Base-by-base conservation (phyloP, 2,888 invertebrate genomes). In the Cephus spinipes region DNA sequence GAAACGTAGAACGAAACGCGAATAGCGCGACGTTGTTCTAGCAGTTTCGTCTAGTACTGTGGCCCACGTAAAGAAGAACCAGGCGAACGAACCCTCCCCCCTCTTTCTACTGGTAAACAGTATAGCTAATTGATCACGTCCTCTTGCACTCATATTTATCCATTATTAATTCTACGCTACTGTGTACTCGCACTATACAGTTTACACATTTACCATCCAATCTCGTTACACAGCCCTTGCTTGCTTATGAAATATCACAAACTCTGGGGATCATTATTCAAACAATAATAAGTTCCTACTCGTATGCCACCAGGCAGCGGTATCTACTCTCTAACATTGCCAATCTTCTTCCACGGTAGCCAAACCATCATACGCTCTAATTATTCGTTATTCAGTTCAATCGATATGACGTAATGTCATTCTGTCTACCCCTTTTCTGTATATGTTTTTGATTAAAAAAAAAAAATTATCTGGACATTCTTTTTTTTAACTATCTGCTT, bases 171-270 rank as follows among this genome's bases (percentile, higher is more conserved):
- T 79, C 76, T 73, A 30, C 36, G 55, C 33, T 30, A 36, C 55
- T 69, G 69, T 71, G 71, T 71, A 33, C 71, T 32, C 32, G 12
- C 31, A 31, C 71, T n/a, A 31, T 31, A 31, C 32, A 71, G 40
- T 69, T 35, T 40, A 68, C 55, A 32, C 79, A 78, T 79, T 84
- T 84, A 82, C 81, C 79, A 83, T 84, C 80, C 86, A 85, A 85
- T 86, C 80, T 85, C 83, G 76, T 81, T 79, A 78, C 77, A 77
- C 81, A 83, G 84, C 83, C 83, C 83, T 85, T 85, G 85, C 83
- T 86, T 84, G 83, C 80, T 85, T 82, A 79, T 79, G 85, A 84
- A 86, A 84, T 86, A 86, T 84, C 82, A 83, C 84, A 82, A 85
- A 84, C 87, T 84, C 77, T 79, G 75, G 78, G 82, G 84, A 79